Base-by-base conservation (phyloP, 1,140 invertebrate species). In the Brachionus asplanchnoidis region DNA sequence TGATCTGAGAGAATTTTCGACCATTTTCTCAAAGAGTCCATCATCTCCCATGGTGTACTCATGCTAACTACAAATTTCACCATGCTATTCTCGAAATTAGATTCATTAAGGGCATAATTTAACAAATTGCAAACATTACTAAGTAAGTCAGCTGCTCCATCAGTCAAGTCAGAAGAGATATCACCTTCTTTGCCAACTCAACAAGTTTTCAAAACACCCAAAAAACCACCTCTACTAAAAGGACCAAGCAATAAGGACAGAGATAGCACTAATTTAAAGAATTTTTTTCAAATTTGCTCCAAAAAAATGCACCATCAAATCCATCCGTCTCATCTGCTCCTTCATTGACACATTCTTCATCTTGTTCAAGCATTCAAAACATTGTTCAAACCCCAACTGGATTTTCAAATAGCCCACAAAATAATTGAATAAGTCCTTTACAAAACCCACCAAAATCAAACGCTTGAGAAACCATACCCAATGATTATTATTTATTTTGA, bases 1-100 rank as follows among this genome's bases (percentile, higher is more conserved):
- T 98, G 96, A 89, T 98, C 94, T 84, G 94, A 93, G 23, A 98
- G 91, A 66, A 97, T 92, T 50, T 93, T 93, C 3, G 94, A 94
- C 97, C 96, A 98, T 87, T 94, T 93, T 87, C 96, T 93, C 26
- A 99, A 91, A 87, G 97, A 94, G 87, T 98, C 95, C 79, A 98
- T 91, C 86, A 99, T 94, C 85, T 93, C 93, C 96, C 97, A 99
- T 2, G 98, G 98, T 56, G 95, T 94, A 17, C 95, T 95, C 95
- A 99, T 97, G 12, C 96, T 94, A 44, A 97, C 96, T 40, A 96
- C 95, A 86, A 99, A 91, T 88, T 99, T 93, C 65, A 99, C 93
- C 86, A 97, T 92, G 12, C 95, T 97, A 89, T 99, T 93, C 86
- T 94, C 93, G 91, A 98, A 95, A 87, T 93, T 95, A 86, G 95